These are phyloP conservation scores for Cecropterus lyciades DNA, from an alignment of 1,140 invertebrate genomes.

Conservation along the genomic window DNA sequence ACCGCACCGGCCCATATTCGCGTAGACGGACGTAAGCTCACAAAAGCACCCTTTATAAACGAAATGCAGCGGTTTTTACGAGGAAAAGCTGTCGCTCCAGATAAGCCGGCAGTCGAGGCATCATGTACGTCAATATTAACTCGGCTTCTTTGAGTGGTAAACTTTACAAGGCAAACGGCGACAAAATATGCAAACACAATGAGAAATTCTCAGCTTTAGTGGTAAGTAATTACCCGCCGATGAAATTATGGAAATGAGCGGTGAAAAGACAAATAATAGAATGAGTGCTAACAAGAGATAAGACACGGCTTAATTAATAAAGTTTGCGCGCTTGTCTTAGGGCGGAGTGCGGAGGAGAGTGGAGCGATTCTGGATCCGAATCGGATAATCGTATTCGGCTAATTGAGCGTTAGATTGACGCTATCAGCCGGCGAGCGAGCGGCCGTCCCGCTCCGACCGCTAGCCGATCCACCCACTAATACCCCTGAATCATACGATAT, in stretches of 20 bases:
- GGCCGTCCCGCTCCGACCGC: conserved; percentile 26
- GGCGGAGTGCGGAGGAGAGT: conserved; percentile 59
- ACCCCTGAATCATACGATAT: conserved; percentile 22
- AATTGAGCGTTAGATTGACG: conserved; percentile 83
- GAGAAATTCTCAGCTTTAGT: conserved; percentile 68
- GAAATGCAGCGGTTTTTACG: conserved; percentile 40
- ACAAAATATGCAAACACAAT: conserved; percentile 77
- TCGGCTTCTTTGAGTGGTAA: conserved; percentile 45
- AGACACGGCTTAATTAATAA: conserved; percentile 84
- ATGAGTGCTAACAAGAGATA: conserved; percentile 84
- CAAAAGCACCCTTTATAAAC: conserved; percentile 42
- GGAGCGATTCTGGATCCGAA: conserved; percentile 71
- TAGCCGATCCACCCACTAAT: conserved; percentile 57
- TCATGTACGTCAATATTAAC: conserved; percentile 41
- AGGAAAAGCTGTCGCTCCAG: conserved; percentile 40
- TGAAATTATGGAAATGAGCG: conserved; percentile 84
- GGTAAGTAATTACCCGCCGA: conserved; percentile 78
- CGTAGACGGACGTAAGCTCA: conserved; percentile 37
- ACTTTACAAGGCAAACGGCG: conserved; percentile 61
- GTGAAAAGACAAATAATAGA: conserved; percentile 84
- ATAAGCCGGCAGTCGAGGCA: conserved; percentile 34
- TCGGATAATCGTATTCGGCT: conserved; percentile 81
- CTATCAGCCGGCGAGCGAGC: conserved; percentile 56
- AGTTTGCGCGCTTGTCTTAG: conserved; percentile 77
- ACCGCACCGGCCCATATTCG: conserved; percentile 42